Evolutionary conservation across 2,888 invertebrate species (phyloP).

Genomic region (Dasysyrphus albostriatus): DNA sequence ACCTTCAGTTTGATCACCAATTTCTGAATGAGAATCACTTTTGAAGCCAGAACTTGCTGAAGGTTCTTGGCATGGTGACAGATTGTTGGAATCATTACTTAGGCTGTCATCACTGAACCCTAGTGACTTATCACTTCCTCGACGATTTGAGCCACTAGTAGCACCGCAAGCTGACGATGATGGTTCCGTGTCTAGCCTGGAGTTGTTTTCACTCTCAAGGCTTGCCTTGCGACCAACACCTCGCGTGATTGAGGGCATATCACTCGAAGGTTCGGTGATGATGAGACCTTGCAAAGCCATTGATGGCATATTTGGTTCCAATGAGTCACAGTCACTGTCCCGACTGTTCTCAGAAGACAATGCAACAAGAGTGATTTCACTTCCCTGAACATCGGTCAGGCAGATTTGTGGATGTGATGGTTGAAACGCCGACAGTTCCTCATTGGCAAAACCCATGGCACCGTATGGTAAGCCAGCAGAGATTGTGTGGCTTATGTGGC

Average conservation of each 20-base stretch:
- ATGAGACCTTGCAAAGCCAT: constrained; percentile 85
- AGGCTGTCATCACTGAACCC: constrained; percentile 90
- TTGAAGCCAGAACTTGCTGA: constrained; percentile 87
- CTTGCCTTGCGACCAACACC: constrained; percentile 90
- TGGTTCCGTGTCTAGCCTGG: constrained; percentile 75
- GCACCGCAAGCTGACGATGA: constrained; percentile 56
- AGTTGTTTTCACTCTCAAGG: constrained; percentile 85
- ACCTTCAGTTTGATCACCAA: constrained; percentile 85
- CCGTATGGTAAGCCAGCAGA: constrained; percentile 80
- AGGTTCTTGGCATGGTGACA: constrained; percentile 85
- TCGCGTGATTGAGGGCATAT: constrained; percentile 91
- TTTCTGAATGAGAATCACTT: constrained; percentile 85
- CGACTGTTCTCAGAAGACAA: constrained; percentile 90
- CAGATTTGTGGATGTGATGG: constrained; percentile 93
- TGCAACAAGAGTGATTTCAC: constrained; percentile 91
- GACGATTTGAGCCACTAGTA: constrained; percentile 84
- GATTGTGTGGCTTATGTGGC: constrained; percentile 82
- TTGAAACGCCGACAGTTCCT: constrained; percentile 77
- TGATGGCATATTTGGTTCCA: constrained; percentile 85
- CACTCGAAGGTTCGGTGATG: constrained; percentile 90
- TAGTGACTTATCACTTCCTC: constrained; percentile 89
- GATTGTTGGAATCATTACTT: constrained; percentile 87
- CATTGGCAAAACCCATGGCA: constrained; percentile 80
- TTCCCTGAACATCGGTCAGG: constrained; percentile 95
- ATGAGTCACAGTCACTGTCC: constrained; percentile 88